Evolutionary conservation across 1,140 invertebrate genomes (phyloP).

Genomic region (Samia ricini): DNA sequence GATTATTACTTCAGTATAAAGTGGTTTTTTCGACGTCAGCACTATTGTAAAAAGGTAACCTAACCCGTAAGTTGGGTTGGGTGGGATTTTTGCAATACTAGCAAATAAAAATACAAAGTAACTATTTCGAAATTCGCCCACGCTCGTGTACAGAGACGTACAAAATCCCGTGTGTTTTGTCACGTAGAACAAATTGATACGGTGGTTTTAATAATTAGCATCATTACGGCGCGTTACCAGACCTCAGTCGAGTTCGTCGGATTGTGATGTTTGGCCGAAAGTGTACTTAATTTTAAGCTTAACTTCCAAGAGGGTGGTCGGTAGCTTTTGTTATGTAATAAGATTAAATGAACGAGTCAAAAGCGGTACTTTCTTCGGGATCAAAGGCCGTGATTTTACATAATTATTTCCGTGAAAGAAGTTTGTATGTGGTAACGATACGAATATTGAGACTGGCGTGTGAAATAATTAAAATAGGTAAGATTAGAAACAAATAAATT

Average conservation of each 20-base stretch:
- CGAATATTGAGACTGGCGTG: too few species aligned
- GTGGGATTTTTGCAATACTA: background rate
- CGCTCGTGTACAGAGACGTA: background rate
- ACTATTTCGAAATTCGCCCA: background rate
- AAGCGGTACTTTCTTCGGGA: background rate
- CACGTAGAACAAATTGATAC: slow-evolving; percentile 1
- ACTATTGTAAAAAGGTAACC: too few species aligned
- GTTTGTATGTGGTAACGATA: too few species aligned
- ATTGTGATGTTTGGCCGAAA: background rate
- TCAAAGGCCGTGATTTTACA: background rate
- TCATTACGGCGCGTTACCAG: background rate
- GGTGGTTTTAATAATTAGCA: background rate
- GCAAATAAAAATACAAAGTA: background rate
- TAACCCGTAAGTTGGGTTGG: too few species aligned
- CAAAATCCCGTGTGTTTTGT: background rate
- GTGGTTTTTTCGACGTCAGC: too few species aligned
- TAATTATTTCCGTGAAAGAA: too few species aligned
- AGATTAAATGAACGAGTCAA: background rate
- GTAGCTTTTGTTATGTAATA: background rate
- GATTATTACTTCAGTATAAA: too few species aligned
- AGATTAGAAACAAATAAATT: too few species aligned
- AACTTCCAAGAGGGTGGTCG: background rate
- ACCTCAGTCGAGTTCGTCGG: background rate
- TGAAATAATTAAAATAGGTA: too few species aligned
- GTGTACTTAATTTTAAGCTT: background rate